Evolutionary conservation across 2,797 vertebrate species (phyloP).

Genomic region (Pipistrellus pygmaeus): DNA sequence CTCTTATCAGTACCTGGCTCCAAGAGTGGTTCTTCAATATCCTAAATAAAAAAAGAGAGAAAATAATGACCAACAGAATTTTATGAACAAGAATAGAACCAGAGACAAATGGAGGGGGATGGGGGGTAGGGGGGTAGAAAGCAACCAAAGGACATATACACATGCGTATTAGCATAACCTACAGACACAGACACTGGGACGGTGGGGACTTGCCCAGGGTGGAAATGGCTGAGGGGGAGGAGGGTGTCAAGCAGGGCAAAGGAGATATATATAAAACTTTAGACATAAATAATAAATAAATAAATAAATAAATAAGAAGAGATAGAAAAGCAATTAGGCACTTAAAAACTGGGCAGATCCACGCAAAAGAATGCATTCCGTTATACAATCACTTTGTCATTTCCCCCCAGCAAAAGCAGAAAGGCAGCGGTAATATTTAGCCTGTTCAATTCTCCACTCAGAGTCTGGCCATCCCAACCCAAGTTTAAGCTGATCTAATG

Average conservation of each 20-base stretch:
- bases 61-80: too few relatives aligned
- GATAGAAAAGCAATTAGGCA: background rate
- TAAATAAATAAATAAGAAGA: background rate
- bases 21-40: conserved; percentile 88
- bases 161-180: too few relatives aligned
- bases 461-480: background rate
- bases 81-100: too few relatives aligned
- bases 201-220: too few relatives aligned
- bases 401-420: background rate
- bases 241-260: too few relatives aligned
- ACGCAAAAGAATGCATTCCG: background rate
- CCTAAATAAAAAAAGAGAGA: conserved; percentile 82
- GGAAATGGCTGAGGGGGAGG: too few relatives aligned
- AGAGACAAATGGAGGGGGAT: too few relatives aligned
- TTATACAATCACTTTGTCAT: background rate
- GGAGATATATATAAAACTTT: too few relatives aligned
- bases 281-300: too few relatives aligned
- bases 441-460: background rate
- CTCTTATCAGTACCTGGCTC: conserved; percentile 95
- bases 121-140: too few relatives aligned
- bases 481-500: background rate
- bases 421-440: background rate
- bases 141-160: too few relatives aligned
- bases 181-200: too few relatives aligned
- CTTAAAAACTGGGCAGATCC: background rate